Evolutionary conservation across 2,888 invertebrate species (phyloP).

Genomic region (Cosmorhoe ocellata): DNA sequence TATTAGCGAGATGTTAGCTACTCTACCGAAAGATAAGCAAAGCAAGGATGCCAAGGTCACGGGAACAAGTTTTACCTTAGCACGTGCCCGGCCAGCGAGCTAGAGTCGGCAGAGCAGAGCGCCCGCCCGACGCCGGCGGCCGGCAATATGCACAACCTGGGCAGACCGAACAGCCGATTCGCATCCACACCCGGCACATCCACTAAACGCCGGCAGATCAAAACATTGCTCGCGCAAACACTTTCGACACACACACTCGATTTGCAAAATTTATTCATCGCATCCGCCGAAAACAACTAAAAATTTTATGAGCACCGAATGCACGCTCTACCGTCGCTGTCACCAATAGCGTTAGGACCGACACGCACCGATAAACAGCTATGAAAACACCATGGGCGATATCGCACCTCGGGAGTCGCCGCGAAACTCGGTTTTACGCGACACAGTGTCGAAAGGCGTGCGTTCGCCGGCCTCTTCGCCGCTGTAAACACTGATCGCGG

Average conservation of each 20-base stretch:
- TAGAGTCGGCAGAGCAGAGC: slow-evolving; percentile 42
- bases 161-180: slow-evolving; percentile 54
- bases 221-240: slow-evolving; percentile 77
- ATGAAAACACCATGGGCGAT: slow-evolving; percentile 70
- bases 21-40: slow-evolving; percentile 36
- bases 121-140: slow-evolving; percentile 40
- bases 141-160: slow-evolving; percentile 51
- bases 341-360: slow-evolving; percentile 59
- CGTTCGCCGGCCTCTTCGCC: slow-evolving; percentile 81
- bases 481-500: slow-evolving; percentile 80
- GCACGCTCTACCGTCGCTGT: slow-evolving; percentile 47
- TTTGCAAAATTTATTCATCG: slow-evolving; percentile 82
- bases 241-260: slow-evolving; percentile 79
- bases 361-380: slow-evolving; percentile 59
- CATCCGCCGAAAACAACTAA: slow-evolving; percentile 78
- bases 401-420: slow-evolving; percentile 61
- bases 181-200: slow-evolving; percentile 72
- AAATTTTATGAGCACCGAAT: slow-evolving; percentile 71
- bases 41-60: slow-evolving; percentile 56
- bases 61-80: slow-evolving; percentile 62
- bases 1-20: slow-evolving; percentile 22
- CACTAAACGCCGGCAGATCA: slow-evolving; percentile 73
- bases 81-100: slow-evolving; percentile 57
- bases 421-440: slow-evolving; percentile 70
- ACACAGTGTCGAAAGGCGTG: slow-evolving; percentile 83